Percentiles rank a stretch among this genome's conserved stretches.
Conservation (phyloP, 2,888 invertebrate genomes). For the Amphipyra berbera region DNA sequence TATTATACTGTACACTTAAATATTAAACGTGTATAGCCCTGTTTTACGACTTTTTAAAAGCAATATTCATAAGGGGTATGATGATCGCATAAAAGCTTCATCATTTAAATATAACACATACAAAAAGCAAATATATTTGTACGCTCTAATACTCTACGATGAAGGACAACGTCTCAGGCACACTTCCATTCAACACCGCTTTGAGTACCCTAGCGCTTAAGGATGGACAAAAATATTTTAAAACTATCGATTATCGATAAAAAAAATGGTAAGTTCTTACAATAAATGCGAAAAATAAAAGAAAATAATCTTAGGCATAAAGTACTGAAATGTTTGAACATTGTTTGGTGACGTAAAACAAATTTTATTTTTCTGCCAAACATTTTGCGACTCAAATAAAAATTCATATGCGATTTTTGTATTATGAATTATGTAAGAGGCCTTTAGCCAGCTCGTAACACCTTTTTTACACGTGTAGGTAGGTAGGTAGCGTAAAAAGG, state of each 20-base stretch:
- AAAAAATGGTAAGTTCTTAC: background rate
- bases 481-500: constrained; percentile 23
- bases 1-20: constrained; percentile 18
- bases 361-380: too few relatives aligned
- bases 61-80: constrained; percentile 29
- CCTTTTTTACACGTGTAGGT: constrained; percentile 22
- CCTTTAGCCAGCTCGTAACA: constrained; percentile 5
- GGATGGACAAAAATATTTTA: constrained; percentile 13
- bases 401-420: too few relatives aligned
- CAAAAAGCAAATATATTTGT: constrained; percentile 20
- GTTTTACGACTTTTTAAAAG: constrained; percentile 39
- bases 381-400: too few relatives aligned
- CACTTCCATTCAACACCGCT: constrained; percentile 50
- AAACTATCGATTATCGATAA: constrained; percentile 31
- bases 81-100: constrained; percentile 38
- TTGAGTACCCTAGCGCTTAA: constrained; percentile 27
- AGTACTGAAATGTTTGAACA: too few relatives aligned
- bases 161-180: constrained; percentile 48
- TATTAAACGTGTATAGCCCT: constrained; percentile 12
- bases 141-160: constrained; percentile 39
- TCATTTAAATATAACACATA: constrained; percentile 34
- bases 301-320: too few relatives aligned
- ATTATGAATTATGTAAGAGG: background rate
- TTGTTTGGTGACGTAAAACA: too few relatives aligned
- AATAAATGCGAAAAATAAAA: too few relatives aligned